Conservation (phyloP, 2,888 invertebrate genomes). For the Eutolmus rufibarbis region DNA sequence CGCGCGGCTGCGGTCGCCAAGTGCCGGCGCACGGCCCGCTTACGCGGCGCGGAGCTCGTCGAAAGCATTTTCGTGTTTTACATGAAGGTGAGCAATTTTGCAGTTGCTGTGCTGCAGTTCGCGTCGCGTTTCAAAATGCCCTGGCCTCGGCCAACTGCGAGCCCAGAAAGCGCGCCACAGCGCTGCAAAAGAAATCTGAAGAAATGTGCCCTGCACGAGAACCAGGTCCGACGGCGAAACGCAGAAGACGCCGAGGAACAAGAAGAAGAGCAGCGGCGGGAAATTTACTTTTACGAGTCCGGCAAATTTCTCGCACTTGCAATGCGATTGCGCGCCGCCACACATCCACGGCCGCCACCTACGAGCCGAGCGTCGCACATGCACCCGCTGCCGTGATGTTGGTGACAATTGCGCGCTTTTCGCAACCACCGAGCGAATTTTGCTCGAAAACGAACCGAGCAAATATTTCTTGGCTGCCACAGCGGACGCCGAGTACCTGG, state of each 20-base stretch:
- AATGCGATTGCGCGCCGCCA: constrained; percentile 14
- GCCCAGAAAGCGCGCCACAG: not conserved
- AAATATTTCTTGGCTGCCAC: not conserved
- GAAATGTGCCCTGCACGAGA: not conserved
- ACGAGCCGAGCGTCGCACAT: not conserved
- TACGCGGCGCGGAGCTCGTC: not conserved
- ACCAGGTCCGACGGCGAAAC: not conserved
- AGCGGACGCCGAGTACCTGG: not conserved
- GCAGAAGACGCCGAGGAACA: not conserved
- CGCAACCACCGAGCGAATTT: not conserved
- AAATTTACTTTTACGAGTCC: not conserved
- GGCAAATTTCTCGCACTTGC: not conserved
- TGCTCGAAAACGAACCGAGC: not conserved
- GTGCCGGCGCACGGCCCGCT: not conserved
- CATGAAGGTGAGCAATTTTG: not conserved
- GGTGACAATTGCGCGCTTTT: not conserved
- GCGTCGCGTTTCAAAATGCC: not conserved
- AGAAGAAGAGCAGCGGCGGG: not conserved
- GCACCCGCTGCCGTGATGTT: not conserved
- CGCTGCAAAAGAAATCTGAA: not conserved
- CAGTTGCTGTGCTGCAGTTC: not conserved
- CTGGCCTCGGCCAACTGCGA: not conserved
- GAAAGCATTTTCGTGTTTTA: constrained; percentile 34
- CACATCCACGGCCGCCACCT: not conserved
- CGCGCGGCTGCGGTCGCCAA: not conserved